Percentiles rank a stretch among this genome's conserved stretches.
Conservation (phyloP, 2,797 vertebrate genomes). For the Enteromius treurensis region DNA sequence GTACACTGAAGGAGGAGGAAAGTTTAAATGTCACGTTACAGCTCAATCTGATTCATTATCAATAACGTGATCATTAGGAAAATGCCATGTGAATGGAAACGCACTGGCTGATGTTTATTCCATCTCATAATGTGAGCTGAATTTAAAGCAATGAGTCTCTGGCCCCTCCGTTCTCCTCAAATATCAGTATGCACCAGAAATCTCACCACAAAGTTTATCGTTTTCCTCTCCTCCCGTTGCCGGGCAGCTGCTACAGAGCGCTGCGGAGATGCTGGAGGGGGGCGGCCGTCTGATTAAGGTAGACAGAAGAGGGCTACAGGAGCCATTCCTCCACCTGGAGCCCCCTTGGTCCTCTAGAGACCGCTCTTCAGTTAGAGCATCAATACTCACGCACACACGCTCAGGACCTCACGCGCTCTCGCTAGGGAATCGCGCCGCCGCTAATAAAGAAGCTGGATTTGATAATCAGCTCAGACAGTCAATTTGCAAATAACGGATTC, state of each 20-base stretch:
- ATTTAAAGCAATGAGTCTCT: constrained; percentile 23
- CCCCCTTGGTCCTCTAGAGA: constrained; percentile 43
- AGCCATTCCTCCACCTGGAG: constrained; percentile 50
- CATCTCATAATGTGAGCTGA: constrained; percentile 29
- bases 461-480: constrained; percentile 82
- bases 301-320: constrained; percentile 39
- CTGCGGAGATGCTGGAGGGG: constrained; percentile 18
- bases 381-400: constrained; percentile 22
- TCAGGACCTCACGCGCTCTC: constrained; percentile 31
- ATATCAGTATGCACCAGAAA: constrained; percentile 31
- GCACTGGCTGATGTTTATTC: constrained; percentile 26
- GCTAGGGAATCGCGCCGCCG: constrained; percentile 54
- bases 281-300: constrained; percentile 28
- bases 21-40: constrained; percentile 47
- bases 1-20: not conserved
- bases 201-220: constrained; percentile 29
- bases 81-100: constrained; percentile 34
- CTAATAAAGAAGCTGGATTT: constrained; percentile 80
- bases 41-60: constrained; percentile 40
- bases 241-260: constrained; percentile 39
- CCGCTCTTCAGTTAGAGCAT: constrained; percentile 38
- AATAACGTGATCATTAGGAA: constrained; percentile 47
- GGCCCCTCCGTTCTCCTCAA: constrained; percentile 20
- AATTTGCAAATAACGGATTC: constrained; percentile 82
- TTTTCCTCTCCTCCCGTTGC: constrained; percentile 27